A percentile compares a stretch with the other conserved stretches of the same genome.
phyloP scores from a whole-genome alignment of 2,113 vertebrate genomes.

The Petromus typicus region DNA sequence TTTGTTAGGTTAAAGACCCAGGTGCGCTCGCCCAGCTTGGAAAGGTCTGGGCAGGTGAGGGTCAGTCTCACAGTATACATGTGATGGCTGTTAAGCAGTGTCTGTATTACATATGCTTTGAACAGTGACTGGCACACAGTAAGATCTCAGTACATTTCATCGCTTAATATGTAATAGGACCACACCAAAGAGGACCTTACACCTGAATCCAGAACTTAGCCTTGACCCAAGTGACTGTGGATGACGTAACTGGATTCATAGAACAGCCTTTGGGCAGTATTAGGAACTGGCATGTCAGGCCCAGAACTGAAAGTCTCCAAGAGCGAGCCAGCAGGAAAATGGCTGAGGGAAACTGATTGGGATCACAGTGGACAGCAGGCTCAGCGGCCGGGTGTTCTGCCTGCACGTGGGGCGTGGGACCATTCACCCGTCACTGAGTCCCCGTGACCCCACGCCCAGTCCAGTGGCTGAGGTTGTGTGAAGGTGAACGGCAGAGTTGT shows the following conservation, averaged over 20 bases:
- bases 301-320: slow-evolving; percentile 26
- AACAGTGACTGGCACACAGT: not conserved
- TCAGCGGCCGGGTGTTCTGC: not conserved
- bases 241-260: slow-evolving; percentile 1
- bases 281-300: slow-evolving; percentile 2
- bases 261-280: not conserved
- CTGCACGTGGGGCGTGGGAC: not conserved
- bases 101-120: slow-evolving; percentile 11
- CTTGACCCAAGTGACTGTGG: not conserved
- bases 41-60: not conserved
- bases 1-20: not conserved
- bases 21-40: not conserved
- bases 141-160: slow-evolving; percentile 44
- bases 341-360: not conserved
- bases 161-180: not conserved
- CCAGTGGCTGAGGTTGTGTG: not conserved
- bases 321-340: not conserved
- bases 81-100: slow-evolving; percentile 10
- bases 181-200: not conserved
- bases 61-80: not conserved
- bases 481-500: not conserved
- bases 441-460: not conserved
- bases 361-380: not conserved
- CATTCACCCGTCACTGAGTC: not conserved
- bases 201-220: not conserved